These are phyloP conservation scores for Tenualosa thibaudeaui DNA, from an alignment of 2,797 vertebrate species.

Conservation along the genomic window DNA sequence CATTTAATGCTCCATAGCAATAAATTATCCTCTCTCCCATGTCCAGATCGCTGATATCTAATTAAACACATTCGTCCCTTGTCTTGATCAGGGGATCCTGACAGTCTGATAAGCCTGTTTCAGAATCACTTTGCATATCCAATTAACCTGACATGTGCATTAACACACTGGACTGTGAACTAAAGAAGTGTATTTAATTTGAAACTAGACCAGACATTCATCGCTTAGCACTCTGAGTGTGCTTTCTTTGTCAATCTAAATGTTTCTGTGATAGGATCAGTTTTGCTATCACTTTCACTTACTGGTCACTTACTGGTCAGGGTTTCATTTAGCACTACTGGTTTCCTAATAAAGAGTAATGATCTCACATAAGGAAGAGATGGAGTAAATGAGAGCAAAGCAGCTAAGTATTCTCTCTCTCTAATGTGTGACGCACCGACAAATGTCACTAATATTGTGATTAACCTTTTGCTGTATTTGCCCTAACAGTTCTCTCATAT, in stretches of 20 bases:
- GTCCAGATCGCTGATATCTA: constrained; percentile 26
- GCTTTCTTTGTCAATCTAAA: not conserved
- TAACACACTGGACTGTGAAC: not conserved
- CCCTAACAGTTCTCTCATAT: not conserved
- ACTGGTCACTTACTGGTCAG: not conserved
- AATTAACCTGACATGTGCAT: constrained; percentile 19
- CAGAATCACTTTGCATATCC: not conserved
- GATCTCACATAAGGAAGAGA: constrained; percentile 4
- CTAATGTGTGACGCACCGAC: not conserved
- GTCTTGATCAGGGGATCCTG: not conserved
- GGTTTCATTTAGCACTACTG: not conserved
- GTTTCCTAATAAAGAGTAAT: constrained; percentile 11
- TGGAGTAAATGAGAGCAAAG: constrained; percentile 27
- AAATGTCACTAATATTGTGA: not conserved
- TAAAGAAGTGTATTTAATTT: not conserved
- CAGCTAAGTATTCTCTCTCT: constrained; percentile 9
- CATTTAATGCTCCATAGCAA: constrained; percentile 19
- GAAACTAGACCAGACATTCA: not conserved
- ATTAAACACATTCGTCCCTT: constrained; percentile 39
- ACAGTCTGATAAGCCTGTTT: not conserved
- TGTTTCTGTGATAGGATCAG: not conserved
- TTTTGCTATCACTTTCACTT: not conserved
- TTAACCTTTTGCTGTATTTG: not conserved
- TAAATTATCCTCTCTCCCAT: constrained; percentile 34
- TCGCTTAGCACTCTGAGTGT: not conserved